These are phyloP conservation scores for Antheraea assamensis DNA, from an alignment of 2,888 invertebrate genomes.

Conservation along the genomic window DNA sequence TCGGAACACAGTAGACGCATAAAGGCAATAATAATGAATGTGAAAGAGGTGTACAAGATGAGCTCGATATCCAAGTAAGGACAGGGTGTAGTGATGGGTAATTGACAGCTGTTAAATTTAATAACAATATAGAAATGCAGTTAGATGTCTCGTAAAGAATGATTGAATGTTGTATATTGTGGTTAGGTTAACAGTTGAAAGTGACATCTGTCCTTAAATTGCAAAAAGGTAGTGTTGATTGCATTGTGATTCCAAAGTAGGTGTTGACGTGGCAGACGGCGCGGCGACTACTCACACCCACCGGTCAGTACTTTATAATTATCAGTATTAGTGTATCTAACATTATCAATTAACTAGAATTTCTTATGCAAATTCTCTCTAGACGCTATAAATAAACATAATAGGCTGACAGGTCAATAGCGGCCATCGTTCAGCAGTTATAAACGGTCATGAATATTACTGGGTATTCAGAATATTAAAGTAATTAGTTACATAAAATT, in stretches of 20 bases:
- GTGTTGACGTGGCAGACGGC: slow-evolving; percentile 65
- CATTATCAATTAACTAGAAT: slow-evolving; percentile 13
- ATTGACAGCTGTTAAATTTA: not conserved
- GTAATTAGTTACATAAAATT: not conserved
- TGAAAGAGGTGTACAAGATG: not conserved
- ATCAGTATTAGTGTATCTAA: slow-evolving; percentile 8
- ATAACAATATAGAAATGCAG: slow-evolving; percentile 1
- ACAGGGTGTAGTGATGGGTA: not conserved
- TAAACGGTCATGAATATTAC: not conserved
- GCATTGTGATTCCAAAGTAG: slow-evolving; percentile 46
- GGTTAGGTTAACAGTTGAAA: not conserved
- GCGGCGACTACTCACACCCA: slow-evolving; percentile 56
- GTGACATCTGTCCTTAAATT: not conserved
- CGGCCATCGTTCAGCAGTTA: not conserved
- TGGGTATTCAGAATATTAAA: not conserved
- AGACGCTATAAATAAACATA: slow-evolving; percentile 14
- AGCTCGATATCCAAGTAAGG: slow-evolving; percentile 8
- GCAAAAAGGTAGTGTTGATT: slow-evolving; percentile 6
- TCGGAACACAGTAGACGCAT: not conserved
- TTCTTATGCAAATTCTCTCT: slow-evolving; percentile 10
- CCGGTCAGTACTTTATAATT: slow-evolving; percentile 52
- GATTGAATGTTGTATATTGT: not conserved
- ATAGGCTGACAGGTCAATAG: not conserved
- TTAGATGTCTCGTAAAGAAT: not conserved
- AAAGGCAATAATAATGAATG: not conserved